These are phyloP conservation scores for Neomonachus schauinslandi DNA, from an alignment of 2,113 vertebrate species.

Conservation along the genomic window DNA sequence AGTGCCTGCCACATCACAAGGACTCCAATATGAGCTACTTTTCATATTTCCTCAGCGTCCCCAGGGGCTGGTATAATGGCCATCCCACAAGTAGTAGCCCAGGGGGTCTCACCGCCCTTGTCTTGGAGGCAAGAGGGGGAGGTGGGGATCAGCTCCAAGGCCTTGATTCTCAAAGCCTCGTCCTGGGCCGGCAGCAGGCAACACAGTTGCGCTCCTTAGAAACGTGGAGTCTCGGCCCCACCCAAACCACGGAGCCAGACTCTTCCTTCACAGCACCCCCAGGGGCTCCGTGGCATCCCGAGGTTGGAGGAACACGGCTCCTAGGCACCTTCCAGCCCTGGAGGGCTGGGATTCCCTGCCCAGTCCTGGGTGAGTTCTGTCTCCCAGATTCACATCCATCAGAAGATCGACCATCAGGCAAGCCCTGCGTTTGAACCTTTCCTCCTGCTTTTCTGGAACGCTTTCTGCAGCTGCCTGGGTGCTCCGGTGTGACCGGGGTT, in stretches of 20 bases:
- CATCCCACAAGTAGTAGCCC: neutral
- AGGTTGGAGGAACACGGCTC: no score
- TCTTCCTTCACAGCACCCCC: neutral
- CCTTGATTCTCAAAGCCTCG: neutral
- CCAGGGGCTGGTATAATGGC: neutral
- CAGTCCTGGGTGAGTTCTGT: neutral
- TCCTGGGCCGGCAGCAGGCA: rapidly evolving
- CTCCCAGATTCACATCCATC: neutral
- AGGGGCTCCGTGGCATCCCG: rapidly evolving
- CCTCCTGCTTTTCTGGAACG: neutral
- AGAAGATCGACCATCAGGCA: no score
- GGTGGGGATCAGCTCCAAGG: neutral
- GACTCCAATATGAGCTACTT: neutral
- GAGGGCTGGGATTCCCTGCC: no score
- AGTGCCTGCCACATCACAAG: no score
- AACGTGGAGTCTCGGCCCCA: rapidly evolving
- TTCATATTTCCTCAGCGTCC: neutral
- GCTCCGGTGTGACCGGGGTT: neutral
- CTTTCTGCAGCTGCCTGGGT: neutral
- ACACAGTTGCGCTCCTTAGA: neutral
- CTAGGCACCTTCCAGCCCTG: neutral
- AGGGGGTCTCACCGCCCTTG: neutral
- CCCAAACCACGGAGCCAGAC: rapidly evolving
- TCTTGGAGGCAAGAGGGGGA: neutral
- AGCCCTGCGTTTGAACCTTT: neutral